Evolutionary conservation across 2,888 invertebrate species (phyloP), one percentile per base, ranked within the genome.

Genomic region (Bembecia ichneumoniformis): DNA sequence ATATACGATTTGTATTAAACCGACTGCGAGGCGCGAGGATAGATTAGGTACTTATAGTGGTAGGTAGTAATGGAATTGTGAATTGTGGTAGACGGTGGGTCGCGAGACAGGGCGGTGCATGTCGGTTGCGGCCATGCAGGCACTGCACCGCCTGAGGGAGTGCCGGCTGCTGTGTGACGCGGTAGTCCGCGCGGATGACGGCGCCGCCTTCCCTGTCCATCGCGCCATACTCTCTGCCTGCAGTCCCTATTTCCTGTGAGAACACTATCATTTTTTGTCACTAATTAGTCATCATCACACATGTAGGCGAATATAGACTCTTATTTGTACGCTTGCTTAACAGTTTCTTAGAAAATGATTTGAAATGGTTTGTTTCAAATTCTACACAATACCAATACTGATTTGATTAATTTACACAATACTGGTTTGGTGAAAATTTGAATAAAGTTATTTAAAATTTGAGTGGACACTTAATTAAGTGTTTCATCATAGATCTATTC

Each of bases 121-220:
- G 90, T 95, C 95, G 77, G 90, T 92, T 63, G 92, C 95, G 67
- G 93, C 95, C 35, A 92, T 96, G 90, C 93, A 94, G 74, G 92
- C 94, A 55, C 89, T 96, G 55, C 94, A 93, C 80, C 95, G 96
- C 63, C 90, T 96, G 64, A 90, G 94, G 65, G 91, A 93, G 71
- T 92, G 92, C 66, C 94, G 94, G 71, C 90, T 95, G 63, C 90
- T 96, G 44, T 96, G 96, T 78, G 97, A 97, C 80, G 96, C 96
- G 3, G 91, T 93, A 40, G 90, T 96, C 60, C 89, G 93, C 56
- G 90, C 95, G 50, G 93, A 94, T 62, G 96, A 96, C 74, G 94
- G 94, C 53, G 91, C 92, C 49, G 88, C 90, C 55, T 95, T 96
- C 70, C 93, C 93, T 40, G 94, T 97, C 49, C 97, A 97, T 79